These are phyloP conservation scores for Xestobium rufovillosum DNA, from an alignment of 2,888 invertebrate species.

Conservation along the genomic window DNA sequence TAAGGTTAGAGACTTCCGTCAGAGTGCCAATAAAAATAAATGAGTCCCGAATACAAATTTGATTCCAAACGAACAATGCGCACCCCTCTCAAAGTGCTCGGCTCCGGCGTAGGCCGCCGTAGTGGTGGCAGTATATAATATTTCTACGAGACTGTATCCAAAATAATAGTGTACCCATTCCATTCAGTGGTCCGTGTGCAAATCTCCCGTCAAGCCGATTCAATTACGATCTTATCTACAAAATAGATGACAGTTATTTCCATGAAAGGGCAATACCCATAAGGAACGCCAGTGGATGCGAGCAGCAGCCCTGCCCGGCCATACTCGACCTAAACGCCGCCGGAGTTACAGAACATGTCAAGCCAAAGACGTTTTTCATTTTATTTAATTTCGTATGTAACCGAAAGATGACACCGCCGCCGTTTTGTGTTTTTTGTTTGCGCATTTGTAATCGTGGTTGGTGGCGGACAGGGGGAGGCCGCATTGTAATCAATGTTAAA, in stretches of 20 bases:
- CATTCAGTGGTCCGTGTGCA: slow-evolving; percentile 41
- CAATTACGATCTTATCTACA: slow-evolving; percentile 47
- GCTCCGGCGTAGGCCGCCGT: background rate
- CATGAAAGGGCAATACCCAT: slow-evolving; percentile 43
- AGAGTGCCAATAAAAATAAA: slow-evolving; percentile 2
- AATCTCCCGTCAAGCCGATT: slow-evolving; percentile 46
- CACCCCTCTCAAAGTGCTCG: background rate
- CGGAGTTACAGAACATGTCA: slow-evolving; percentile 31
- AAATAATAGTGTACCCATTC: slow-evolving; percentile 34
- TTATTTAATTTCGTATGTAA: slow-evolving; percentile 37
- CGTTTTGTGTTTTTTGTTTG: slow-evolving; percentile 1
- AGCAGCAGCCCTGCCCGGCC: slow-evolving; percentile 23
- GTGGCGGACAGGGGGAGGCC: slow-evolving; percentile 23
- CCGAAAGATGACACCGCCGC: slow-evolving; percentile 33
- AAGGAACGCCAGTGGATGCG: slow-evolving; percentile 35
- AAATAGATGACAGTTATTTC: slow-evolving; percentile 48
- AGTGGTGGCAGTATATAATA: slow-evolving; percentile 24
- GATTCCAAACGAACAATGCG: slow-evolving; percentile 16
- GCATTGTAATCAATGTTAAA: slow-evolving; percentile 27
- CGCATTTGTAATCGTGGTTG: slow-evolving; percentile 25
- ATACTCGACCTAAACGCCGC: slow-evolving; percentile 32
- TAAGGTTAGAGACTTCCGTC: slow-evolving; percentile 3
- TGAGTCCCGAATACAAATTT: slow-evolving; percentile 8
- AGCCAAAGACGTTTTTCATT: slow-evolving; percentile 37
- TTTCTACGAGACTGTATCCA: slow-evolving; percentile 32